Conservation (phyloP, 2,113 vertebrate species). For the Alectura lathami region DNA sequence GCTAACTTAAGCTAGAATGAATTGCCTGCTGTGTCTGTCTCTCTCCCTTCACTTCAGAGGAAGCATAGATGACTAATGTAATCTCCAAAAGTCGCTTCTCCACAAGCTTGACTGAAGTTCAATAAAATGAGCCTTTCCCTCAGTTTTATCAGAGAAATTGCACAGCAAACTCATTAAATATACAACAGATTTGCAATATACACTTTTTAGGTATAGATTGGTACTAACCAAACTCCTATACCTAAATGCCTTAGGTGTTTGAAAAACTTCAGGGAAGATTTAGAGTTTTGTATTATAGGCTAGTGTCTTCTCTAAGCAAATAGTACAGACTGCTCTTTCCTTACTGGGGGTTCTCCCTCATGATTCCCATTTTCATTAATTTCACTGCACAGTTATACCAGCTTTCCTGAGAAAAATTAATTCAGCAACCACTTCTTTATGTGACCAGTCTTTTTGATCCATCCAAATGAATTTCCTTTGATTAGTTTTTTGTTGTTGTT, state of each 20-base stretch:
- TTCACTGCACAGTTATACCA: not conserved
- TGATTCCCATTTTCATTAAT: not conserved
- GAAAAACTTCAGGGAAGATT: not conserved
- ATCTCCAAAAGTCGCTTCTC: not conserved
- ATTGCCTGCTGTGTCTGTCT: not conserved
- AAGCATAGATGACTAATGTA: conserved; percentile 1
- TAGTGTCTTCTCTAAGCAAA: not conserved
- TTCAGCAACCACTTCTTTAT: not conserved
- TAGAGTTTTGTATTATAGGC: not conserved
- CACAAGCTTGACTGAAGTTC: not conserved
- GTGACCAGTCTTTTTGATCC: not conserved
- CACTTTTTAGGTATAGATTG: not conserved
- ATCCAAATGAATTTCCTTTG: not conserved
- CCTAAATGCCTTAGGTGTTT: not conserved
- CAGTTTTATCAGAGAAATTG: not conserved
- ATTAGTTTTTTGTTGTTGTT: too few species aligned
- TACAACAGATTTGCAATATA: not conserved
- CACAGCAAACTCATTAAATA: not conserved
- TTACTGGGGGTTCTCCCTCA: not conserved
- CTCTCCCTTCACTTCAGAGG: conserved; percentile 1
- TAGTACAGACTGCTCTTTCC: not conserved
- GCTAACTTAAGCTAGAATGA: not conserved
- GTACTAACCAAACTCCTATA: not conserved
- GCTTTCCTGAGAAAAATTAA: not conserved
- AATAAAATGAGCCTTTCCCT: not conserved